A percentile compares a stretch with the other conserved stretches of the same genome.
These are phyloP conservation scores for Apodemia hepburni DNA, from an alignment of 2,888 invertebrate genomes.

Conservation along the genomic window DNA sequence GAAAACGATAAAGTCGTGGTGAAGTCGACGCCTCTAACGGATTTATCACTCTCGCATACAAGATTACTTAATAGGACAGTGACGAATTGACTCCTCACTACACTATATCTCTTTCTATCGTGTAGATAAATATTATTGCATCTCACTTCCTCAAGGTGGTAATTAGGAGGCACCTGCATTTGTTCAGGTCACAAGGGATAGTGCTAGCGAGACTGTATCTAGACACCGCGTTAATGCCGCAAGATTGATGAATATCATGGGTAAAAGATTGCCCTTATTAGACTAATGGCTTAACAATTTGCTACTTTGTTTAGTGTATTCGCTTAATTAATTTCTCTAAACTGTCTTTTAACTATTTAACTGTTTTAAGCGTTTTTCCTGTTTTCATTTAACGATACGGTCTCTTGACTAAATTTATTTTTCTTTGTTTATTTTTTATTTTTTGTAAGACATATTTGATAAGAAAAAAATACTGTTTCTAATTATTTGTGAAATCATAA, in stretches of 20 bases:
- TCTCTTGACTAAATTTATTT: no score
- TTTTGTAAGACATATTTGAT: no score
- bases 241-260: conserved; percentile 61
- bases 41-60: conserved; percentile 70
- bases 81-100: conserved; percentile 63
- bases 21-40: conserved; percentile 50
- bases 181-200: conserved; percentile 64
- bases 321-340: conserved; percentile 5
- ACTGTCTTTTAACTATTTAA: not conserved
- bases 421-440: no score
- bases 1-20: conserved; percentile 45
- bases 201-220: conserved; percentile 59
- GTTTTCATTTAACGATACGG: no score
- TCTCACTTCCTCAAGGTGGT: conserved; percentile 47
- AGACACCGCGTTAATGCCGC: conserved; percentile 61
- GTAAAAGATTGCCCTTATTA: conserved; percentile 38
- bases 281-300: conserved; percentile 19
- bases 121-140: conserved; percentile 29
- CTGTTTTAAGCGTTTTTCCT: no score
- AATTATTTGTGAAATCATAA: no score
- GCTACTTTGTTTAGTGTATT: conserved; percentile 9
- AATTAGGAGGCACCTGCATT: conserved; percentile 74
- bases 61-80: conserved; percentile 74
- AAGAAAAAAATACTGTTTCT: no score
- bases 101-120: conserved; percentile 43